These are phyloP conservation scores for Sinella curviseta DNA, from an alignment of 1,140 invertebrate species.

Conservation along the genomic window DNA sequence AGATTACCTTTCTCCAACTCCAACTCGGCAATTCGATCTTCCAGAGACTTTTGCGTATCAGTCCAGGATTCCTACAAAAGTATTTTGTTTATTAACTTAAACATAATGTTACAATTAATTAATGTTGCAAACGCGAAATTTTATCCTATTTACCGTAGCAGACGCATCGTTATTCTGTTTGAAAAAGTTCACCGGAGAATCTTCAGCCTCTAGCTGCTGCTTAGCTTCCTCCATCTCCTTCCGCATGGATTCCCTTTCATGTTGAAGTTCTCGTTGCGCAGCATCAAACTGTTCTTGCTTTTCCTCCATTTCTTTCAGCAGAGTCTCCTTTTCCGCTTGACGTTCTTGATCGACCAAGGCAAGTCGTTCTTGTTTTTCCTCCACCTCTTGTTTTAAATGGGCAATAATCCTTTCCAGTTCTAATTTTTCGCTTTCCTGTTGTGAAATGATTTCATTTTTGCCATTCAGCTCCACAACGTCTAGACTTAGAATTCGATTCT, in stretches of 20 bases:
- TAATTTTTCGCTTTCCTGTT: background rate
- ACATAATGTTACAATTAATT: background rate
- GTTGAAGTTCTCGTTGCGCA: background rate
- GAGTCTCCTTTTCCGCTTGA: background rate
- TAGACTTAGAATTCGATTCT: background rate
- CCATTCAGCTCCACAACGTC: background rate
- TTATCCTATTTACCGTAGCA: background rate
- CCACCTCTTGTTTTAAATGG: background rate
- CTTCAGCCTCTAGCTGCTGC: no score
- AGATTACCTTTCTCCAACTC: conserved; percentile 70
- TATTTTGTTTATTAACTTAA: background rate
- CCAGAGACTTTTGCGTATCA: background rate
- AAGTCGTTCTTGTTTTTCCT: background rate
- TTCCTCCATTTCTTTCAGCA: background rate
- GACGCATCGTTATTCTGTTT: background rate
- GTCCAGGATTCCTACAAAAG: background rate
- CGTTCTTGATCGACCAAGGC: background rate
- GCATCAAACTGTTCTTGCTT: background rate
- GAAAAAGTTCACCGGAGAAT: background rate
- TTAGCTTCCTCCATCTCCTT: no score
- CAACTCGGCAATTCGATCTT: conserved; percentile 2
- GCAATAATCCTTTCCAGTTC: background rate
- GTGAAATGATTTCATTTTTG: background rate
- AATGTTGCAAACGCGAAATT: background rate
- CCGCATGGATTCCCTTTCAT: background rate